Percentiles rank a stretch among this genome's conserved stretches.
phyloP scores from a whole-genome alignment of 2,888 invertebrate genomes.

The Heliothis peltigera region DNA sequence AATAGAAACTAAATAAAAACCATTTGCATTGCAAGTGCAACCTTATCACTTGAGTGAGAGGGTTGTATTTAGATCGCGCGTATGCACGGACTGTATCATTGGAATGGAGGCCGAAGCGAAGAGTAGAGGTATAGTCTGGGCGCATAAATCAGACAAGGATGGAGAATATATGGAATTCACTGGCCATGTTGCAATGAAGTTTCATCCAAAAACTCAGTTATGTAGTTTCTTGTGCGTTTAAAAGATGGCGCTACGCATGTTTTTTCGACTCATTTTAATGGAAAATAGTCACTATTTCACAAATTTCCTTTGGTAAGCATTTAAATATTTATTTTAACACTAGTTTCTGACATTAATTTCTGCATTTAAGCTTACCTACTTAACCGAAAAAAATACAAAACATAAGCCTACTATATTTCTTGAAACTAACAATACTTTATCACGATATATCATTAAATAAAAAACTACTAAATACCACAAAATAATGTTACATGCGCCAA shows the following conservation, averaged over 20 bases:
- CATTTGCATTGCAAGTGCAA: constrained; percentile 85
- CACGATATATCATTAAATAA: not conserved
- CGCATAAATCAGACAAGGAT: constrained; percentile 73
- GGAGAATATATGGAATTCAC: constrained; percentile 71
- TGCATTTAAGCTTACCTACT: constrained; percentile 2
- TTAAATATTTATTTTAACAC: not conserved
- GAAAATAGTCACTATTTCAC: not conserved
- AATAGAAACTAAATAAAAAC: constrained; percentile 71
- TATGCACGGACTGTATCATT: constrained; percentile 72
- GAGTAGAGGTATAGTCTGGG: constrained; percentile 71
- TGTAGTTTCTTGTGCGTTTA: constrained; percentile 72
- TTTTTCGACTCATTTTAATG: constrained; percentile 36
- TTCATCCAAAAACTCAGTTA: constrained; percentile 73
- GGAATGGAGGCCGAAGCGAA: constrained; percentile 70
- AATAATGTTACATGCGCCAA: not conserved
- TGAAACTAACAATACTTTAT: constrained; percentile 1
- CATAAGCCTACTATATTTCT: constrained; percentile 1
- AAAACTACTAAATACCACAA: not conserved
- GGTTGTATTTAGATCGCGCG: constrained; percentile 78
- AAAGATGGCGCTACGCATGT: constrained; percentile 83
- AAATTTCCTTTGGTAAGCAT: constrained; percentile 35
- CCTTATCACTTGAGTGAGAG: constrained; percentile 76
- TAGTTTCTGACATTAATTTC: not conserved
- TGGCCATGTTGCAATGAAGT: constrained; percentile 80
- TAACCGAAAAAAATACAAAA: not conserved